phyloP scores from a whole-genome alignment of 2,797 vertebrate species.

The Lophotriccus pileatus region DNA sequence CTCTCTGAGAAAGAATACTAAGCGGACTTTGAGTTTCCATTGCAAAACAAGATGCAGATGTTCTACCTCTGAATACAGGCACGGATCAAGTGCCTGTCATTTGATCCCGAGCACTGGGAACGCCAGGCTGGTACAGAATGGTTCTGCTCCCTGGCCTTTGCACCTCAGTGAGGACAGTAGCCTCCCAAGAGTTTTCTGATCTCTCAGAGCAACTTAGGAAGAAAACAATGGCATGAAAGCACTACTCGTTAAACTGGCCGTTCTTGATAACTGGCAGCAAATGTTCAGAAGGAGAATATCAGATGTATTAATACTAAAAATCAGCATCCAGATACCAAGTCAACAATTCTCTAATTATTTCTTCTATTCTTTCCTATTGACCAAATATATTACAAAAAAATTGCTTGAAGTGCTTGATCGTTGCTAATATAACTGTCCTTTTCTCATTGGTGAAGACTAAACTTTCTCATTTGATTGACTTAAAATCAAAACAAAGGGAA shows the following conservation, averaged over 20 bases:
- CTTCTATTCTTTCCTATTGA: not conserved
- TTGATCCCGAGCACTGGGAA: constrained; percentile 19
- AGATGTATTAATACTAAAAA: not conserved
- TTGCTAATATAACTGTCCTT: not conserved
- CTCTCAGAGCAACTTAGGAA: constrained; percentile 30
- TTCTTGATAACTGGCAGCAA: not conserved
- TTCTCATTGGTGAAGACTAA: not conserved
- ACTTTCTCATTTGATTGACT: not conserved
- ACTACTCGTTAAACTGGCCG: not conserved
- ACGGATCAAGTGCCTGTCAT: constrained; percentile 21
- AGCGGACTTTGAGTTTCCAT: constrained; percentile 14
- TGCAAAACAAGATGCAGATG: constrained; percentile 58
- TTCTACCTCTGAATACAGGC: not conserved
- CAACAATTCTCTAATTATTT: not conserved
- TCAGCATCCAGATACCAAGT: not conserved
- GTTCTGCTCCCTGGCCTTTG: constrained; percentile 9
- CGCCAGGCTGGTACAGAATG: not conserved
- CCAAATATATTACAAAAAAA: not conserved
- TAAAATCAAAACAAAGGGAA: not conserved
- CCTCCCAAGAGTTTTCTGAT: not conserved
- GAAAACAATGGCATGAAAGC: constrained; percentile 1
- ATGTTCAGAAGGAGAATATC: not conserved
- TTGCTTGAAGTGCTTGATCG: not conserved
- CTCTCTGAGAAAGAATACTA: not conserved
- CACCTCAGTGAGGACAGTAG: not conserved